Base-by-base conservation (phyloP, 1,140 invertebrate genomes). In the Pseudomyrmex concolor region DNA sequence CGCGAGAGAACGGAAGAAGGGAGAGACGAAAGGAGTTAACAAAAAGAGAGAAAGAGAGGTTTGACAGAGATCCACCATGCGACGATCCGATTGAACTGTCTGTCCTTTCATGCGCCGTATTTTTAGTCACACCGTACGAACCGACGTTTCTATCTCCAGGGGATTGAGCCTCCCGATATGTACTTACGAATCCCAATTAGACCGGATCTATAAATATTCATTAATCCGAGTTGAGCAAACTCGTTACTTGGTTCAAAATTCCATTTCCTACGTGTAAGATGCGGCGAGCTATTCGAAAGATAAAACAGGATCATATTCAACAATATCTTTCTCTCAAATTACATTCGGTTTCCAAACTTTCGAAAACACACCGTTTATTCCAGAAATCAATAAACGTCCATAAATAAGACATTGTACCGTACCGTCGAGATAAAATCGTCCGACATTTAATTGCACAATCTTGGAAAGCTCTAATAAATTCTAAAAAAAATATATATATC, bases 71-170 rank as follows among this genome's bases (percentile, higher is more conserved):
- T 88, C 5, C 73, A 80, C 80, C 84, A 84, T 77, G n/a, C n/a
- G 88, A 88, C 71, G 83, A 64, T 87, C 82, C 74, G 86, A 89
- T 89, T 87, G 86, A 89, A 86, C 83, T 17, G 66, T 64, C 72
- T 55, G 54, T 85, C 45, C 82, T 86, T 78, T 85, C 72, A 85
- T 77, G 50, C 62, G 51, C 22, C 34, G 50, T 84, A 86, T 86
- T 86, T 86, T 86, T 86, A 86, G 66, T 78, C 59, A 51, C 59
- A 51, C 63, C 22, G 19, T 19, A 54, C 70, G 43, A 5, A 25
- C 25, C 25, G 25, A 70, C 54, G 15, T 70, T 70, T 68, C 64
- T 71, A 70, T 8, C 54, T 48, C 59, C 50, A 22, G n/a, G 12
- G n/a, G 12, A 57, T 57, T 34, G 54, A 70, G 54, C n/a, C 25